A percentile compares a stretch with the other conserved stretches of the same genome.
Conservation (phyloP, 2,113 vertebrate genomes). For the Zosterops japonicus region DNA sequence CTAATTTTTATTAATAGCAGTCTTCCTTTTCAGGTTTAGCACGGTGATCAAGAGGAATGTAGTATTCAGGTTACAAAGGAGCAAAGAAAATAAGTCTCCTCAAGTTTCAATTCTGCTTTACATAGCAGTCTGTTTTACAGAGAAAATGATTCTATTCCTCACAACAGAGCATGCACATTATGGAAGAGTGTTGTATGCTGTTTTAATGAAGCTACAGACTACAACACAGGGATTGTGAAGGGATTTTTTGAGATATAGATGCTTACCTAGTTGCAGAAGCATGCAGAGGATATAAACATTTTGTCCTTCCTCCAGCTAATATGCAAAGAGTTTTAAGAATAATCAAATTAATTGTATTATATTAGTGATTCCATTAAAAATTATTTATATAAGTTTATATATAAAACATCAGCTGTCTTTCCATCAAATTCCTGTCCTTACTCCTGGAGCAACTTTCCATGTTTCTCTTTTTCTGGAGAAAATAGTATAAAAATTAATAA, state of each 20-base stretch:
- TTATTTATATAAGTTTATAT: not conserved
- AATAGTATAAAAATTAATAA: not conserved
- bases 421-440: not conserved
- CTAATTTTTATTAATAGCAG: not conserved
- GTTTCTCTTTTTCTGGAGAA: not conserved
- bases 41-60: not conserved
- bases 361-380: not conserved
- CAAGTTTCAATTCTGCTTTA: not conserved
- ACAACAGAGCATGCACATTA: not conserved
- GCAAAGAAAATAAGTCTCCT: not conserved
- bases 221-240: not conserved
- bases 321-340: not conserved
- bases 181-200: fast-evolving
- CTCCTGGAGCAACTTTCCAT: not conserved
- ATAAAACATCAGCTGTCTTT: not conserved
- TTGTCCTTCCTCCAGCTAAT: not conserved
- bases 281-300: not conserved
- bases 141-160: not conserved
- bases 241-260: not conserved
- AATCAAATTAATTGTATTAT: not conserved
- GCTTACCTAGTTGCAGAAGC: not conserved
- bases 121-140: not conserved
- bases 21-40: not conserved
- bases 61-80: not conserved
- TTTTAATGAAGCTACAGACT: not conserved